phyloP scores from a whole-genome alignment of 2,888 invertebrate species.

The Ennomos erosarius region DNA sequence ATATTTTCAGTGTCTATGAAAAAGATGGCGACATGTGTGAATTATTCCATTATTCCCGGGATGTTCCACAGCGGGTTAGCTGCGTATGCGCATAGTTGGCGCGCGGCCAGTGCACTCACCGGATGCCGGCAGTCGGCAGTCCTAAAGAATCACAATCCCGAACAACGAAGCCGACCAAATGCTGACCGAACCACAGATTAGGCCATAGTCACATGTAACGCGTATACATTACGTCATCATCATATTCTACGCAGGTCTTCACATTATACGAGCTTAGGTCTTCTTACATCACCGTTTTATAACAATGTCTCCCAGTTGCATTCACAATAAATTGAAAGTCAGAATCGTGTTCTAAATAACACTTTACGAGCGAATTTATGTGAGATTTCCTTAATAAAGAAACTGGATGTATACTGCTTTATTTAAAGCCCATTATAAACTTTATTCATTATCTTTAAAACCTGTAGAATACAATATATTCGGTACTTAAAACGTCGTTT shows the following conservation, averaged over 20 bases:
- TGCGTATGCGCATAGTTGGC: constrained; percentile 65
- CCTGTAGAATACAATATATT: constrained; percentile 5
- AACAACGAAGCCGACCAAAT: constrained; percentile 34
- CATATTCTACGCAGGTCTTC: constrained; percentile 13
- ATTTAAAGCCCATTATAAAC: constrained; percentile 16
- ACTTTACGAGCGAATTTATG: constrained; percentile 32
- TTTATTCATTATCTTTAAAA: constrained; percentile 24
- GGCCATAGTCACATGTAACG: not conserved
- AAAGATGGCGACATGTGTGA: constrained; percentile 51
- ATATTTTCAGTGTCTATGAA: constrained; percentile 49
- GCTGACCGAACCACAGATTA: constrained; percentile 26
- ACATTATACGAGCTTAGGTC: constrained; percentile 9
- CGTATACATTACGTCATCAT: constrained; percentile 15
- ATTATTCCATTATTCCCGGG: constrained; percentile 52
- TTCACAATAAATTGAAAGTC: constrained; percentile 23
- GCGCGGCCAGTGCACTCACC: constrained; percentile 70
- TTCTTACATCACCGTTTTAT: constrained; percentile 27
- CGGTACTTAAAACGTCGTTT: not conserved
- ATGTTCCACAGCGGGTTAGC: constrained; percentile 66
- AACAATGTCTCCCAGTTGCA: constrained; percentile 28
- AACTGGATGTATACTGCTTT: constrained; percentile 20
- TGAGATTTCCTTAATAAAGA: constrained; percentile 38
- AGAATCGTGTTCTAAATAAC: constrained; percentile 30
- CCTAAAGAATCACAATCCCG: constrained; percentile 49
- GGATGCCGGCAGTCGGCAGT: constrained; percentile 57